Evolutionary conservation across 1,140 invertebrate genomes (phyloP).

Genomic region (Pseudomyrmex sp.): DNA sequence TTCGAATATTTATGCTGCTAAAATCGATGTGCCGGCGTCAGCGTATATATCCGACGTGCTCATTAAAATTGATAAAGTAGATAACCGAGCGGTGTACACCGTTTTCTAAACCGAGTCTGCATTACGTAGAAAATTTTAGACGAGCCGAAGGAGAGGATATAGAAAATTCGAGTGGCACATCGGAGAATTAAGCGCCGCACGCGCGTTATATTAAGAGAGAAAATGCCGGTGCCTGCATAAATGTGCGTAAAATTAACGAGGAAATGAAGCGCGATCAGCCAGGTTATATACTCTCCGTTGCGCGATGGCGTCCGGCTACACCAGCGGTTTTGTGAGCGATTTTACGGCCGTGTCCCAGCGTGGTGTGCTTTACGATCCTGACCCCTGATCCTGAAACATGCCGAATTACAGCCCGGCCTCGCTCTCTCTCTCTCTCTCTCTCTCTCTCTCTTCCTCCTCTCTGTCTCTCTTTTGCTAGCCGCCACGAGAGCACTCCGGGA

Average conservation of each 20-base stretch:
- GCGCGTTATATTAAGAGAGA: slow-evolving; percentile 14
- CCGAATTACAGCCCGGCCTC: slow-evolving; percentile 76
- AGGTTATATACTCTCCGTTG: slow-evolving; percentile 28
- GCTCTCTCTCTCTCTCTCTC: slow-evolving; percentile 37
- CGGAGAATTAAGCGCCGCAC: neutral
- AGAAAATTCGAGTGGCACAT: slow-evolving; percentile 3
- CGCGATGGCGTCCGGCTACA: slow-evolving; percentile 20
- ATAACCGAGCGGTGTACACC: neutral
- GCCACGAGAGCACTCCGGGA: slow-evolving; percentile 56
- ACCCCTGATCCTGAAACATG: slow-evolving; percentile 78
- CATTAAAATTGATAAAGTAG: slow-evolving; percentile 36
- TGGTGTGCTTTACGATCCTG: slow-evolving; percentile 76
- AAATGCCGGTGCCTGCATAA: slow-evolving; percentile 14
- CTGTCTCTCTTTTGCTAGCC: slow-evolving; percentile 36
- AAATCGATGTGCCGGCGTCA: slow-evolving; percentile 31
- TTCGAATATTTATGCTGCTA: neutral
- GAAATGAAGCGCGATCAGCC: slow-evolving; percentile 51
- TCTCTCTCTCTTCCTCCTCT: slow-evolving; percentile 46
- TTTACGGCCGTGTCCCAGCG: slow-evolving; percentile 76
- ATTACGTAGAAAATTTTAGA: slow-evolving; percentile 26
- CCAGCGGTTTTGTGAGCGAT: slow-evolving; percentile 70
- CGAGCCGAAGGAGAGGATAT: neutral
- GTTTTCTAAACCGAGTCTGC: slow-evolving; percentile 3
- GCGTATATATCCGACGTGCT: neutral
- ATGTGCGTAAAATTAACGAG: slow-evolving; percentile 65